Evolutionary conservation across 2,113 vertebrate genomes (phyloP), one percentile per base, ranked within the genome.

Genomic region (Callaeas wilsoni): DNA sequence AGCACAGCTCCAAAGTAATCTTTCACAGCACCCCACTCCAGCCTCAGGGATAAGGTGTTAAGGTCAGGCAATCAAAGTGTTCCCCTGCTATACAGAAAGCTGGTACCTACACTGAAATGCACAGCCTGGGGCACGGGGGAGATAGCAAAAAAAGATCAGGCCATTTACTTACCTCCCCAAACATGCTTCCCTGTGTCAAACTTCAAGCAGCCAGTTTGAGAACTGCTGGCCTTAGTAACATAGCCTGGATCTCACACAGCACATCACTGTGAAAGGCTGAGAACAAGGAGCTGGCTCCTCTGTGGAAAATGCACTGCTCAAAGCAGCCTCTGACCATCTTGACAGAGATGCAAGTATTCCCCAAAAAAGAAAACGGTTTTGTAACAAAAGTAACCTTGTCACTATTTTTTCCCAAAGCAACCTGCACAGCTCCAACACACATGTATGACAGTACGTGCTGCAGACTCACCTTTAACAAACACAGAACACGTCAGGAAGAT

Each of bases 161-260:
- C 9, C 15, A 53, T 60, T 85, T 49, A 69, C 47, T 84, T 81
- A 59, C 62, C 55, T 50, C 37, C 16, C 16, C 14, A 69, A 65
- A 85, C 8, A 50, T 3, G 2, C 7, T 56, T 62, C 46, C 26
- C 21, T 35, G 20, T 44, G 52, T 56, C 77, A 84, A 68, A 35
- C n/a, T 57, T 75, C 41, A 57, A 46, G 67, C 26, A 93, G 30
- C 4, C 69, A 78, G 35, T 53, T 55, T 83, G 55, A 90, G 55
- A 79, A 57, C 18, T 26, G 23, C 7, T 79, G 55, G 55, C 78
- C 50, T 53, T 49, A 23, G 57, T 46, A 47, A 46, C 25, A 27
- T 0, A 1, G 7, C 59, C 56, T 55, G 47, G 26, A 62, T 50
- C 50, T 50, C 53, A 30, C 57, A 32, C 0, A 1, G 35, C 19